A percentile compares a stretch with the other conserved stretches of the same genome.
Conservation (phyloP, 2,888 invertebrate species). For the Ceramica pisi region DNA sequence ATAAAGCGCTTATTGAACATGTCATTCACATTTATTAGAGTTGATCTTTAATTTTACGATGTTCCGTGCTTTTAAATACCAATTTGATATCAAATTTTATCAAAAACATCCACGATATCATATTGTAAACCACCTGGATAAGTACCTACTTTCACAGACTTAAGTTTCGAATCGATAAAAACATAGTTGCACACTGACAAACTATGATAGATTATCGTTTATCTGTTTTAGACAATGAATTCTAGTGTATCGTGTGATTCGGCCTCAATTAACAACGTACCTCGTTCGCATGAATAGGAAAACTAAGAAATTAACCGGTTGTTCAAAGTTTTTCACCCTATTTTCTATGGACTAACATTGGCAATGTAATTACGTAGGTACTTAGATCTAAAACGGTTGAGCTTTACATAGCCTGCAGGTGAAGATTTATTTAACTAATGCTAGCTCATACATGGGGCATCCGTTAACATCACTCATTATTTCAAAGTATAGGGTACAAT, state of each 20-base stretch:
- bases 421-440: slow-evolving; percentile 29
- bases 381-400: slow-evolving; percentile 28
- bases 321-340: slow-evolving; percentile 60
- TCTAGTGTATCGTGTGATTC: slow-evolving; percentile 80
- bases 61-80: slow-evolving; percentile 23
- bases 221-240: slow-evolving; percentile 72
- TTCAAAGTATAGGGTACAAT: slow-evolving; percentile 57
- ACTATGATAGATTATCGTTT: slow-evolving; percentile 68
- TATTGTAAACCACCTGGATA: neutral
- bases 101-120: slow-evolving; percentile 7
- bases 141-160: slow-evolving; percentile 32
- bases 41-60: slow-evolving; percentile 57
- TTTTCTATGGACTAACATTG: slow-evolving; percentile 50
- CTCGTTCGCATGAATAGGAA: slow-evolving; percentile 76
- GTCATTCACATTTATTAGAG: slow-evolving; percentile 63
- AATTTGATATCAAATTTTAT: slow-evolving; percentile 18
- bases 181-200: slow-evolving; percentile 60
- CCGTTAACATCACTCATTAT: slow-evolving; percentile 58
- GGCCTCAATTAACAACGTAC: slow-evolving; percentile 73
- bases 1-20: slow-evolving; percentile 55
- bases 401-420: slow-evolving; percentile 8
- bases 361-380: slow-evolving; percentile 43
- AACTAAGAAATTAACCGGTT: slow-evolving; percentile 78
- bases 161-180: slow-evolving; percentile 53
- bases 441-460: slow-evolving; percentile 25